Base-by-base conservation (phyloP, 2,888 invertebrate species). In the Apamea crenata region DNA sequence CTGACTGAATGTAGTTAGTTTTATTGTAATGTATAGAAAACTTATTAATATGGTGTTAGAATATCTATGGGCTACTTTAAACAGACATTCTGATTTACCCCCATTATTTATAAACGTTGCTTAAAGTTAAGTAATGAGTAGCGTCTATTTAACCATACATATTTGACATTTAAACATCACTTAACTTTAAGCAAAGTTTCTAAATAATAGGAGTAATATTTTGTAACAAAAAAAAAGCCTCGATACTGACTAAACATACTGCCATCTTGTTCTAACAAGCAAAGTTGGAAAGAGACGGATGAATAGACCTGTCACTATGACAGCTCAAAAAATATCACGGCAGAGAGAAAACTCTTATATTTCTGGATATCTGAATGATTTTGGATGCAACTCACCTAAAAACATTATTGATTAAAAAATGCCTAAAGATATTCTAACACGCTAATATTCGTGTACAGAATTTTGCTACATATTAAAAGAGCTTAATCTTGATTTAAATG, bases 1-100 rank as follows among this genome's bases (percentile, higher is more conserved):
- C 89, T 89, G 91, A 92, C 91, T 91, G 90, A 91, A 84, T 81
- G 87, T 92, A 91, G 90, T 89, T 92, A 91, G 92, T 89, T 87
- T 82, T 87, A 90, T 85, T 89, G 84, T 88, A 89, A 86, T 90
- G 71, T 83, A 85, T 79, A 85, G 77, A 78, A 65, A 78, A 77
- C 44, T 53, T 80, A 8, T 56, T 59, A 63, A 71, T 65, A 29
- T 16, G 61, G 71, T 74, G 78, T 53, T 78, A 79, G 74, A 82
- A 83, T 89, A 88, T 86, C 83, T 82, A 29, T n/a, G 29, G 53
- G 53, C 18, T 36, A 40, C 5, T 3, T n/a, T 74, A 29, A 14
- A 32, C 21, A 29, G 21, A 21, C 47, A 32, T 16, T 29, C 29
- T 21, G 4, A 47, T 29, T 21, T 1, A 36, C 29, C 3, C 32